Base-by-base conservation (phyloP, 2,113 vertebrate species). In the Hippocampus barbouri region DNA sequence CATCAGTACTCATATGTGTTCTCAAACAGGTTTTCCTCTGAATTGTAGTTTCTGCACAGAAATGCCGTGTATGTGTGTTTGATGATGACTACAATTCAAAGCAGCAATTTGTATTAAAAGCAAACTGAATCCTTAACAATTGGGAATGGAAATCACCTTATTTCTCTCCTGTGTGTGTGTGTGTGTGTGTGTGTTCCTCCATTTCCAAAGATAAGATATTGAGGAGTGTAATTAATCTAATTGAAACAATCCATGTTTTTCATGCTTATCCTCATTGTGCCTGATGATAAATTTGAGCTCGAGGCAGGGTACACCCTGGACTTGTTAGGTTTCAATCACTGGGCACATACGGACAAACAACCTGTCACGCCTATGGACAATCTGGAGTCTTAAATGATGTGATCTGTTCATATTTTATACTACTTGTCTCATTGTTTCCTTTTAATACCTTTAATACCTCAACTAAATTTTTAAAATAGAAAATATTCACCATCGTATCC, bases 61-160 rank as follows among this genome's bases (percentile, higher is more conserved):
- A 71, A 68, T 63, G 66, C 40, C 53, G 49, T 62, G 68, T 63
- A 12, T 69, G 47, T 79, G 25, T n/a, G 34, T 72, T 68, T 79
- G 53, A 62, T 45, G 57, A 15, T 69, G 12, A 81, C 34, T 53
- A 68, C 30, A 38, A 76, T 70, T 45, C 62, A 51, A 73, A 71
- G 68, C 54, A 74, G 56, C 59, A 57, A 25, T 23, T 54, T 74
- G 38, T 0, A 86, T 74, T 77, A 82, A 85, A 84, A 73, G 68
- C 0, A 11, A 83, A 74, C 8, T 15, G 2, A 79, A 71, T 75
- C 11, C 8, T 38, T 20, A 12, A 60, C 69, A 51, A 12, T 30
- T 72, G 38, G 16, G 67, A 12, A 45, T 21, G 15, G 0, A 12
- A 1, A 34, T 57, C 0, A 51, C 12, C 49, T 56, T 73, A 30